phyloP scores from a whole-genome alignment of 2,888 invertebrate genomes.

The Dryomyza anilis region DNA sequence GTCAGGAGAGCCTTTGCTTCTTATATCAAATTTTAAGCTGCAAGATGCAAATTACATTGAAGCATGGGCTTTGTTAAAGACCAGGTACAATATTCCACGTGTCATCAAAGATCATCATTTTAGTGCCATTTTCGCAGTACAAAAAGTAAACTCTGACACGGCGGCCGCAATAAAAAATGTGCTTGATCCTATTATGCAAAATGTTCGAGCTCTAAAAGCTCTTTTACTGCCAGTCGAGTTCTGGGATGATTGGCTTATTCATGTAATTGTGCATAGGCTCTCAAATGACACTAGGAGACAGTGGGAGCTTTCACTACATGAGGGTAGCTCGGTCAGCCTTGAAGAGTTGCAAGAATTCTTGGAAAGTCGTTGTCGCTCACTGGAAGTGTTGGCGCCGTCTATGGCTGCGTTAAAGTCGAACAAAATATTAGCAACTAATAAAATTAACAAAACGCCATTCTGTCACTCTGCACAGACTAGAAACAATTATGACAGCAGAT shows the following conservation, averaged over 20 bases:
- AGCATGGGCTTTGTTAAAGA: slow-evolving; percentile 5
- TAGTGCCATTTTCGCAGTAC: background rate
- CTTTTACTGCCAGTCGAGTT: background rate
- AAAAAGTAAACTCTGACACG: background rate
- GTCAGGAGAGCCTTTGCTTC: too few relatives aligned
- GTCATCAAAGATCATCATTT: slow-evolving; percentile 7
- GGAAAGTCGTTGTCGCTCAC: background rate
- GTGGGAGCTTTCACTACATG: background rate
- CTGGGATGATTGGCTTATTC: slow-evolving; percentile 9
- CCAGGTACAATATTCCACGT: background rate
- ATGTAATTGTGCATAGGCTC: background rate
- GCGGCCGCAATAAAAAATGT: background rate
- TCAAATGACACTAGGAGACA: slow-evolving; percentile 1
- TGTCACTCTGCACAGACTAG: background rate
- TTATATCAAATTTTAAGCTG: too few relatives aligned
- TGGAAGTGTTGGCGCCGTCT: background rate
- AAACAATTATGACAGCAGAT: background rate
- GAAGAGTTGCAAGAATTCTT: background rate
- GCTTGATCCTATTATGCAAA: background rate
- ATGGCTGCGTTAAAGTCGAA: too few relatives aligned
- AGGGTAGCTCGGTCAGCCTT: background rate
- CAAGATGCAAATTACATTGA: too few relatives aligned
- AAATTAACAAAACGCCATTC: background rate
- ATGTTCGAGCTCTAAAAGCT: background rate
- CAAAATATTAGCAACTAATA: background rate